Base-by-base conservation (phyloP, 2,113 vertebrate genomes). In the Upupa epops region DNA sequence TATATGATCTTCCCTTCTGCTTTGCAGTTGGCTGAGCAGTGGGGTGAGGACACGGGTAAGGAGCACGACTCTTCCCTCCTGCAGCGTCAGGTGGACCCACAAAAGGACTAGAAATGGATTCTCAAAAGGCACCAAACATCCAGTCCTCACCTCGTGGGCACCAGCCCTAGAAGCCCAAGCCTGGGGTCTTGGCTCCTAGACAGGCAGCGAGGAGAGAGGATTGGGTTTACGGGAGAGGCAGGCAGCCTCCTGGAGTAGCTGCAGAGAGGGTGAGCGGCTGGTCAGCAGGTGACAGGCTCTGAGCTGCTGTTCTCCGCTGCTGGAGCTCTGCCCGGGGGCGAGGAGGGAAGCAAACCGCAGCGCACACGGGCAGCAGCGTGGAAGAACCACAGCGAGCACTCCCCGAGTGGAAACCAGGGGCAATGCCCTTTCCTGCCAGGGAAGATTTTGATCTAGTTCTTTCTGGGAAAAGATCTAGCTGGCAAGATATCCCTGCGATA, bases 141-240 rank as follows among this genome's bases (percentile, higher is more conserved):
- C 5, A 7, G 11, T 56, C 59, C 78, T 85, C 71, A 46, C 21
- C 49, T 63, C 52, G 15, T 11, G 31, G 63, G 40, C 45, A 76
- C 17, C 40, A 40, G 3, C 63, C 75, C 34, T 49, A 60, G 12
- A 40, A 12, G 40, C 36, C n/a, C 0, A 0, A 8, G 32, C 22
- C 4, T 15, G 25, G 36, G 59, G 29, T 69, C 29, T 64, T 3
- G 0, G 7, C 40, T 85, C 37, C 48, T 6, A 4, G 45, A 6
- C 5, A 20, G 63, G 36, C 2, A 0, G 1, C 5, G 17, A 28
- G 52, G 48, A 46, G 22, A 20, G 56, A 19, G 36, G 16, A 14
- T 49, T 21, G 63, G 54, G 13, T 46, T 1, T 6, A 1, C 2
- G 1, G 0, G 0, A 83, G 42, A 58, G 71, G n/a, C 45, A 15